Evolutionary conservation across 2,888 invertebrate species (phyloP).

Genomic region (Poecilobothrus nobilitatus): DNA sequence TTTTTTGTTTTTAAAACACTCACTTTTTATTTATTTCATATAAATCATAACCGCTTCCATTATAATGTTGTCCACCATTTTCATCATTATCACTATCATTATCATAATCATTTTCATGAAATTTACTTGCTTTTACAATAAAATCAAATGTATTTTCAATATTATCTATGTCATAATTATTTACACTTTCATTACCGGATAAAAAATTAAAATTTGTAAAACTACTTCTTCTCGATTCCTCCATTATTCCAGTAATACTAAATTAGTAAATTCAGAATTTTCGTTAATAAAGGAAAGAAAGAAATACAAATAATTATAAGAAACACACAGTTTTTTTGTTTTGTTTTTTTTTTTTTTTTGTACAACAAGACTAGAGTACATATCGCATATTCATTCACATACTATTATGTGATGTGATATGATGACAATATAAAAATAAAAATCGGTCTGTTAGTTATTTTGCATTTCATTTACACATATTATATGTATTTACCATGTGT

Average conservation of each 20-base stretch:
- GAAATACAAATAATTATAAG: too few relatives aligned
- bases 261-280: neutral
- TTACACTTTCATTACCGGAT: neutral
- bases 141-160: conserved; percentile 4
- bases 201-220: too few relatives aligned
- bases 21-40: conserved; percentile 3
- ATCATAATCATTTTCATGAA: neutral
- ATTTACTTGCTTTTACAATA: neutral
- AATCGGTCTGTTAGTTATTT: too few relatives aligned
- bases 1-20: neutral
- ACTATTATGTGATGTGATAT: too few relatives aligned
- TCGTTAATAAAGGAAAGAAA: too few relatives aligned
- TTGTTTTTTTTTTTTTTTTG: too few relatives aligned
- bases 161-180: neutral
- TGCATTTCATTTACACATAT: too few relatives aligned
- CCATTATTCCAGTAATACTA: neutral
- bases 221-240: neutral
- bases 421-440: too few relatives aligned
- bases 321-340: too few relatives aligned
- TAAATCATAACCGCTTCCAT: neutral
- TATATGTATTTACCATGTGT: too few relatives aligned
- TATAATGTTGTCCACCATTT: neutral
- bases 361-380: too few relatives aligned
- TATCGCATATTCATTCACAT: too few relatives aligned
- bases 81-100: neutral